A percentile compares a stretch with the other conserved stretches of the same genome.
Conservation (phyloP, 2,797 vertebrate genomes). For the Tauraco hartlaubi region DNA sequence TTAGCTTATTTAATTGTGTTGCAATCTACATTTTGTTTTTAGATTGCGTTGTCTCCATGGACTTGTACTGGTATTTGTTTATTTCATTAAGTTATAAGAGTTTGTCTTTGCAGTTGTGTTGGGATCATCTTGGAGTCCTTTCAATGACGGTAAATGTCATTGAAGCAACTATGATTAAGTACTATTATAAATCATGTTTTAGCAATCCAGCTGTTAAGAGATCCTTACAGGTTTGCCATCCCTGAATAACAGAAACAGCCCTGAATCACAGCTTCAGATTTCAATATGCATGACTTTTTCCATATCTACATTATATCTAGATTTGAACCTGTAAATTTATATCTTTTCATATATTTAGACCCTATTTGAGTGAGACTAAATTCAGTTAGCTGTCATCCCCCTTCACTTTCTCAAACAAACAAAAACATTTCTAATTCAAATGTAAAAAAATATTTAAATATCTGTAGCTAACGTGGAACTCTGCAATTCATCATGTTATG, state of each 20-base stretch:
- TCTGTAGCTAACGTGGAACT: background rate
- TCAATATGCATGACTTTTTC: background rate
- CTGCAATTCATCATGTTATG: background rate
- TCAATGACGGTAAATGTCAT: background rate
- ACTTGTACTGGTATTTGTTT: constrained; percentile 6
- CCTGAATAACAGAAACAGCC: background rate
- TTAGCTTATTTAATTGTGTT: constrained; percentile 34
- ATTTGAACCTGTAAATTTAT: background rate
- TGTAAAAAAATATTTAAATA: background rate
- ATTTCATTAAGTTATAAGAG: constrained; percentile 17
- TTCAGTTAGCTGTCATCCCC: background rate
- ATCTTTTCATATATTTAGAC: background rate
- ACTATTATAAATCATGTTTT: background rate
- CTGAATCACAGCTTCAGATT: background rate
- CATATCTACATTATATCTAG: background rate
- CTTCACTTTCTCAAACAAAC: background rate
- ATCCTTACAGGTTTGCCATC: background rate
- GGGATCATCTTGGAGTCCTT: constrained; percentile 15
- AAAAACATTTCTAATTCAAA: background rate
- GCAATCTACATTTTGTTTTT: background rate
- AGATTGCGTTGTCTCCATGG: background rate
- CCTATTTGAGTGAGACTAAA: background rate
- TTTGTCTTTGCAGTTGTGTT: constrained; percentile 9
- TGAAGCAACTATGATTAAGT: background rate
- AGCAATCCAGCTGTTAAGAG: background rate